Percentiles rank a stretch among this genome's conserved stretches.
phyloP scores from a whole-genome alignment of 2,888 invertebrate species.

The Nasonia oneida region DNA sequence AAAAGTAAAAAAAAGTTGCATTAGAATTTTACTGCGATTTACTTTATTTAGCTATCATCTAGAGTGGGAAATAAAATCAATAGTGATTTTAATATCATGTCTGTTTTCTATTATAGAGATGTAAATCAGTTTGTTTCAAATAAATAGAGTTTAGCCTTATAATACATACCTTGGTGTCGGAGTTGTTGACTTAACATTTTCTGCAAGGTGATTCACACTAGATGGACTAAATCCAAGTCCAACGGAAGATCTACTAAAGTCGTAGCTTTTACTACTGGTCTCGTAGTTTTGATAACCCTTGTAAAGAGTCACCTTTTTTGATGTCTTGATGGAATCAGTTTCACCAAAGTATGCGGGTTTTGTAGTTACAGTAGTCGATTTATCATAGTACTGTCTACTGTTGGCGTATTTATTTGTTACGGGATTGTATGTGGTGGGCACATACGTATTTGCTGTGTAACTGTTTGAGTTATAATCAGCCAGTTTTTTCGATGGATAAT shows the following conservation, averaged over 20 bases:
- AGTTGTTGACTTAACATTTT: slow-evolving; percentile 74
- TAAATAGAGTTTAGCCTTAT: no score
- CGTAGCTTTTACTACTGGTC: slow-evolving; percentile 72
- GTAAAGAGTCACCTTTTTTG: slow-evolving; percentile 73
- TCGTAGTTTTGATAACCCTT: slow-evolving; percentile 71
- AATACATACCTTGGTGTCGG: slow-evolving; percentile 72
- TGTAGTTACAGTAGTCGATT: slow-evolving; percentile 63
- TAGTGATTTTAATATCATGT: no score
- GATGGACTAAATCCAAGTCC: slow-evolving; percentile 77
- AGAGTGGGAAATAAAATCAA: no score
- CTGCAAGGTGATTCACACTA: slow-evolving; percentile 76
- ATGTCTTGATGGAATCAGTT: slow-evolving; percentile 69
- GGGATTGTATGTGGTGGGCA: slow-evolving; percentile 80
- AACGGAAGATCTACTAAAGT: slow-evolving; percentile 71
- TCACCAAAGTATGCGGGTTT: slow-evolving; percentile 71
- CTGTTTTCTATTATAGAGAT: no score
- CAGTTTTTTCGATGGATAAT: slow-evolving; percentile 19
- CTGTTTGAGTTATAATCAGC: slow-evolving; percentile 14
- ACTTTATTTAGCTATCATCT: no score
- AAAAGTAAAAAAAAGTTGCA: no score
- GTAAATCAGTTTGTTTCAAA: no score
- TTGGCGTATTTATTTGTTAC: slow-evolving; percentile 69
- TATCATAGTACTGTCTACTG: slow-evolving; percentile 70
- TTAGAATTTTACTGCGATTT: no score
- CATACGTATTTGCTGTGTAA: slow-evolving; percentile 75